Conservation (phyloP, 1,140 invertebrate genomes). For the Caenorhabditis tropicalis region DNA sequence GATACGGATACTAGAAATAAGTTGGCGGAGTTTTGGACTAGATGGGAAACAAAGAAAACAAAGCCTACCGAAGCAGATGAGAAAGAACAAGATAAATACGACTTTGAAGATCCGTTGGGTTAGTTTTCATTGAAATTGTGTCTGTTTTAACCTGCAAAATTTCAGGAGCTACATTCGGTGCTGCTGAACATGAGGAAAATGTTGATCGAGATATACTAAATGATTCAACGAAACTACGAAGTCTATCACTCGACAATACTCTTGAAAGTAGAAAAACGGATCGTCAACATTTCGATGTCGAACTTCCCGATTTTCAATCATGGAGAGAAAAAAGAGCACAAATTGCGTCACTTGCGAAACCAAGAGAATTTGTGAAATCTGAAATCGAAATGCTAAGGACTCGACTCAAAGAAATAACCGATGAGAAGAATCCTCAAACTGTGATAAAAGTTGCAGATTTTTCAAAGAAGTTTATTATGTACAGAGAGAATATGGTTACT, state of each 20-base stretch:
- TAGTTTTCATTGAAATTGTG: not conserved
- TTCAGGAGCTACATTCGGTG: constrained; percentile 13
- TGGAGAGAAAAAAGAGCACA: constrained; percentile 30
- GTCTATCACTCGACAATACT: not conserved
- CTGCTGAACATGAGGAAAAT: not conserved
- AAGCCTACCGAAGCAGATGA: not conserved
- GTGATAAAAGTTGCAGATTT: not conserved
- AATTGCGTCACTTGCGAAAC: not conserved
- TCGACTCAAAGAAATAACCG: not conserved
- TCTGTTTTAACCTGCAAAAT: not conserved
- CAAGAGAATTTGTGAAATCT: constrained; percentile 2
- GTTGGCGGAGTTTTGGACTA: constrained; percentile 6
- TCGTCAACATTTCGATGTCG: not conserved
- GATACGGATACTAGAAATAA: not conserved
- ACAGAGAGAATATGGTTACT: constrained; percentile 85
- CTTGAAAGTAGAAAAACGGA: not conserved
- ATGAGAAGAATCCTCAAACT: constrained; percentile 14
- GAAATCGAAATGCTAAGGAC: not conserved
- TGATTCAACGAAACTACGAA: not conserved
- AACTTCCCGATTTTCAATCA: constrained; percentile 10
- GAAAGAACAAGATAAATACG: not conserved
- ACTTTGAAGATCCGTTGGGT: constrained; percentile 21
- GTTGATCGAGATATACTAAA: not conserved
- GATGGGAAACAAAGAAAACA: constrained; percentile 1
- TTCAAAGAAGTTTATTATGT: constrained; percentile 80